Conservation (phyloP, 2,113 vertebrate species). For the Nematolebias whitei region DNA sequence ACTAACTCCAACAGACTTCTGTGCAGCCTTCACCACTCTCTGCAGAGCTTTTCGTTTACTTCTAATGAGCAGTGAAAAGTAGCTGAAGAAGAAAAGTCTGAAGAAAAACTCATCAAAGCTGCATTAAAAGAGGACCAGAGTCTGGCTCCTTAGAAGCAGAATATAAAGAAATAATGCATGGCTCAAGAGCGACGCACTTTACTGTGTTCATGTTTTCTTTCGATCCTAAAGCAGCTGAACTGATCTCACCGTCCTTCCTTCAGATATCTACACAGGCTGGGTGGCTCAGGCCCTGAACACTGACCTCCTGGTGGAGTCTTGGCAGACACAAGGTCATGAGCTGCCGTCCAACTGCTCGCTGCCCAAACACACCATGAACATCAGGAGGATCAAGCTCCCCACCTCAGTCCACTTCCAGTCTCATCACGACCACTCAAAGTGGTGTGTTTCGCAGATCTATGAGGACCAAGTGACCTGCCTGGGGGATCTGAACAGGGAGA, state of each 20-base stretch:
- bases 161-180: no score
- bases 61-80: no score
- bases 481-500: slow-evolving; percentile 89
- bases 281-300: slow-evolving; percentile 86
- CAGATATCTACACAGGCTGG: slow-evolving; percentile 92
- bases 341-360: slow-evolving; percentile 94
- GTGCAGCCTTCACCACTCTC: no score
- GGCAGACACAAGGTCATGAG: slow-evolving; percentile 79
- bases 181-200: neutral
- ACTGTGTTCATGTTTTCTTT: neutral
- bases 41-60: no score
- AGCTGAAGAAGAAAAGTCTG: no score
- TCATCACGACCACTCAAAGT: slow-evolving; percentile 90
- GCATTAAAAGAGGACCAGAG: no score
- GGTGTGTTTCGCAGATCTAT: slow-evolving; percentile 82
- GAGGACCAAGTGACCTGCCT: slow-evolving; percentile 85
- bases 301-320: slow-evolving; percentile 87
- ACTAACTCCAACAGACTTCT: no score
- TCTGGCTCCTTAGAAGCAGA: no score
- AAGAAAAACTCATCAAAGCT: no score
- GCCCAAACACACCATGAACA: slow-evolving; percentile 85
- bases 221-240: neutral
- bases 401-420: slow-evolving; percentile 78
- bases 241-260: neutral
- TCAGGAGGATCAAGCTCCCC: slow-evolving; percentile 76